phyloP scores from a whole-genome alignment of 2,113 vertebrate genomes.

The Pionites leucogaster region DNA sequence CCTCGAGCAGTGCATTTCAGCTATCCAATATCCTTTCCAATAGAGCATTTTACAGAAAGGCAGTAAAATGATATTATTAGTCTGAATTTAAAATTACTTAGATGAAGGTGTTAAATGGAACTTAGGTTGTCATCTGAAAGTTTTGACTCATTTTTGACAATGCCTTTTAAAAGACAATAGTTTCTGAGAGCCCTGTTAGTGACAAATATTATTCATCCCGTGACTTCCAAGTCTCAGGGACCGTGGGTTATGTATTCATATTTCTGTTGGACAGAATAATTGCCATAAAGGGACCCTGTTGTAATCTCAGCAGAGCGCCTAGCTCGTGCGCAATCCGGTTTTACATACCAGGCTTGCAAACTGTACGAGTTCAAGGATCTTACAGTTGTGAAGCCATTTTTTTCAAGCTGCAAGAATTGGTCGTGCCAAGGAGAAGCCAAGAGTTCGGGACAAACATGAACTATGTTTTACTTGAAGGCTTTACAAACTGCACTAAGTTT shows the following conservation, averaged over 20 bases:
- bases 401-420: not conserved
- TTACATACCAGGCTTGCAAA: slow-evolving; percentile 14
- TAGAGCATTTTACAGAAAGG: not conserved
- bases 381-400: slow-evolving; percentile 24
- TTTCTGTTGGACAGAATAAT: slow-evolving; percentile 13
- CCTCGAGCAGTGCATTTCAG: not conserved
- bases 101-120: not conserved
- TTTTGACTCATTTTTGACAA: not conserved
- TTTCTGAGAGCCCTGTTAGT: not conserved
- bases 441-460: not conserved
- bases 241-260: not conserved
- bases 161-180: not conserved
- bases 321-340: not conserved
- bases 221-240: not conserved
- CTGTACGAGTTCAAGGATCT: slow-evolving; percentile 47
- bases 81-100: not conserved
- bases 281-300: not conserved
- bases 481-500: not conserved
- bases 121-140: not conserved
- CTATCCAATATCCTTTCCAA: not conserved
- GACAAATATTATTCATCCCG: not conserved
- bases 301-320: not conserved
- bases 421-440: slow-evolving; percentile 1
- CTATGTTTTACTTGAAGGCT: not conserved
- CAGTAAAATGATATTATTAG: not conserved